Conservation (phyloP, 2,888 invertebrate species). For the Campoplex nolae region DNA sequence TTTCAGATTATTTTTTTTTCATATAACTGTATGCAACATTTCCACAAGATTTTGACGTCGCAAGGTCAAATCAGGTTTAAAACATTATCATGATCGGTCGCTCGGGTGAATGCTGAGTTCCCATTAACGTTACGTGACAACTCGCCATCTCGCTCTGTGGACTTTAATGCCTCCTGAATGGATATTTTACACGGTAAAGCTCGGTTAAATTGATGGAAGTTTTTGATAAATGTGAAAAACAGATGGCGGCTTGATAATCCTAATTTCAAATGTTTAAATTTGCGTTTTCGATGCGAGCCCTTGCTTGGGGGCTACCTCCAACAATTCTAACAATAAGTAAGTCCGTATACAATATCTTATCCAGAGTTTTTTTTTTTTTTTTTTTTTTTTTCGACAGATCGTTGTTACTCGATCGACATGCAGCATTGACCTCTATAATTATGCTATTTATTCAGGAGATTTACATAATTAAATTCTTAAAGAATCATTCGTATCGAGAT, state of each 20-base stretch:
- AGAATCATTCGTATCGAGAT: not conserved
- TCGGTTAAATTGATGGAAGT: slow-evolving; percentile 45
- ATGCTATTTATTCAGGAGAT: not conserved
- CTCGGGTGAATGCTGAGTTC: not conserved
- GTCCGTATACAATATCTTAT: not conserved
- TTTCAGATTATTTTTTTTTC: not conserved
- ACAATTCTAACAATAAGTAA: not conserved
- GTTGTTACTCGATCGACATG: not conserved
- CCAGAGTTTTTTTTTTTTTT: not conserved
- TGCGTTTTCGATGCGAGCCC: not conserved
- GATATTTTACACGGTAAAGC: slow-evolving; percentile 37
- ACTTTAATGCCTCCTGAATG: not conserved
- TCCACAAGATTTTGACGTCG: not conserved
- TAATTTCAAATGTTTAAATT: not conserved
- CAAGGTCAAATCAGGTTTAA: not conserved
- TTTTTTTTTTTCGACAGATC: not conserved
- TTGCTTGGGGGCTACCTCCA: not conserved
- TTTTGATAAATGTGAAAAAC: slow-evolving; percentile 14
- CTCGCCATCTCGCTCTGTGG: not conserved
- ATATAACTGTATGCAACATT: not conserved
- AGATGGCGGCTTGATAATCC: not conserved
- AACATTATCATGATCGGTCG: slow-evolving; percentile 13
- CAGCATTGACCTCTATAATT: not conserved
- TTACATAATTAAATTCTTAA: not conserved
- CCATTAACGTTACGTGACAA: slow-evolving; percentile 22